A percentile compares a stretch with the other conserved stretches of the same genome.
These are phyloP conservation scores for Lophochroa leadbeateri DNA, from an alignment of 2,113 vertebrate species.

Conservation along the genomic window DNA sequence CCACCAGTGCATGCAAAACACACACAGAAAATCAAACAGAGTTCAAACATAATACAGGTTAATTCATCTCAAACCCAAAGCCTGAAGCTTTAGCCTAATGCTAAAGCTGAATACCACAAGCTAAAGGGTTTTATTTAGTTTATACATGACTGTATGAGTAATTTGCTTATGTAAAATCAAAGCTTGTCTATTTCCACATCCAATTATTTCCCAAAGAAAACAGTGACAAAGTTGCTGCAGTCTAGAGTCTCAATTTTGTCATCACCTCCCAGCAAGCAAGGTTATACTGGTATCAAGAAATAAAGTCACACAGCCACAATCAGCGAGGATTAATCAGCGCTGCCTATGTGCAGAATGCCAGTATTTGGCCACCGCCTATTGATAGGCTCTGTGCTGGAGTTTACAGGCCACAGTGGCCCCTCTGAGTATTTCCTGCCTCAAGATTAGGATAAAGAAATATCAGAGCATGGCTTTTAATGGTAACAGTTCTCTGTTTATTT, in stretches of 20 bases:
- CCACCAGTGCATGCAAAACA: background rate
- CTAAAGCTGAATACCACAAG: background rate
- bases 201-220: background rate
- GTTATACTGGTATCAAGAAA: background rate
- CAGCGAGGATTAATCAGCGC: rapidly evolving
- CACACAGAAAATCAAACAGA: background rate
- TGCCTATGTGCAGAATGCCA: background rate
- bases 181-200: background rate
- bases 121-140: background rate
- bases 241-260: background rate
- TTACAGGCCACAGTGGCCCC: background rate
- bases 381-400: background rate
- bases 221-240: background rate
- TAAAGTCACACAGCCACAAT: background rate
- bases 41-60: background rate
- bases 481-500: background rate
- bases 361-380: background rate
- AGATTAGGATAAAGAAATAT: background rate
- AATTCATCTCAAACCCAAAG: background rate
- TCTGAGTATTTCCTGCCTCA: background rate
- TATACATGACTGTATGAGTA: background rate
- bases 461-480: background rate
- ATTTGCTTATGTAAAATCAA: background rate
- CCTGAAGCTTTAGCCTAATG: background rate
- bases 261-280: background rate